A percentile compares a stretch with the other conserved stretches of the same genome.
Conservation (phyloP, 2,113 vertebrate genomes). For the Reinhardtius hippoglossoides region DNA sequence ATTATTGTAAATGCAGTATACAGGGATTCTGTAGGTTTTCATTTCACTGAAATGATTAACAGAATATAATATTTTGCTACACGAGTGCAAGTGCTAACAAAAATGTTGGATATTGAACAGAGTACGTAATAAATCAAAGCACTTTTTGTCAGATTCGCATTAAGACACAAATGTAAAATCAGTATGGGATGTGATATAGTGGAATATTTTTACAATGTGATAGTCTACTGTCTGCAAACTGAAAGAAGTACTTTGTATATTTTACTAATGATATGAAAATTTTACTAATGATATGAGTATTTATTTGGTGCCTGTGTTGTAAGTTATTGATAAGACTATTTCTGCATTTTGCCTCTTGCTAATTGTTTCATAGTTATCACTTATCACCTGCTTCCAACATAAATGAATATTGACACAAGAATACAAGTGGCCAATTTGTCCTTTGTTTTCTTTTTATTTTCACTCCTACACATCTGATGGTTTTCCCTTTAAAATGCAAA, state of each 20-base stretch:
- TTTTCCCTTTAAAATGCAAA: neutral
- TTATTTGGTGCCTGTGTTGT: constrained; percentile 83
- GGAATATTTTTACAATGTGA: constrained; percentile 70
- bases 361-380: constrained; percentile 51
- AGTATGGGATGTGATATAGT: constrained; percentile 36
- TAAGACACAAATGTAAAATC: constrained; percentile 34
- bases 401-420: constrained; percentile 54
- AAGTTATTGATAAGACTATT: constrained; percentile 82
- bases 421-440: neutral
- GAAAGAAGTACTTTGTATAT: constrained; percentile 78
- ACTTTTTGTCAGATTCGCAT: constrained; percentile 73
- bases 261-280: constrained; percentile 82
- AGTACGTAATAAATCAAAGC: constrained; percentile 68
- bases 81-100: constrained; percentile 52
- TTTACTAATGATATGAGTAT: constrained; percentile 84
- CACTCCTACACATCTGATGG: too few relatives aligned
- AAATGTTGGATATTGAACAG: constrained; percentile 28
- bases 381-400: constrained; percentile 53
- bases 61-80: constrained; percentile 42
- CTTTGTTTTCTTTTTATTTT: neutral
- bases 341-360: constrained; percentile 57
- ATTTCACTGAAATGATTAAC: constrained; percentile 31
- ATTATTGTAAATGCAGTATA: constrained; percentile 43
- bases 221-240: constrained; percentile 78
- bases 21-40: constrained; percentile 29